phyloP scores from a whole-genome alignment of 2,797 vertebrate species.

The Sebastes itinus region DNA sequence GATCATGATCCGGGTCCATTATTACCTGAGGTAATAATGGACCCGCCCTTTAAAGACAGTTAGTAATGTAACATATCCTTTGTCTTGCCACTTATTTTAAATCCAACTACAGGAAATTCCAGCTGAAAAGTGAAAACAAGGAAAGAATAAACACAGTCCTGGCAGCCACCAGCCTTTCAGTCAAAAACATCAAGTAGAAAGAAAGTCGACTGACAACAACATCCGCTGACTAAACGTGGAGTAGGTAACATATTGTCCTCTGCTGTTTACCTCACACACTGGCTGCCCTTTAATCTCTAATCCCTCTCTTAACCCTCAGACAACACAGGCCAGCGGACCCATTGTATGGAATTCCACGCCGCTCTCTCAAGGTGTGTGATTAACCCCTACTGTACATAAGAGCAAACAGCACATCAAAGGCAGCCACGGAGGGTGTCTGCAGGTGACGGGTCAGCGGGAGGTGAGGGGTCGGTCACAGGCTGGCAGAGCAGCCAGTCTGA shows the following conservation, averaged over 20 bases:
- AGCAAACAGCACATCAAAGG: slow-evolving; percentile 78
- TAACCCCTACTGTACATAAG: slow-evolving; percentile 84
- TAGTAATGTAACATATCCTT: neutral
- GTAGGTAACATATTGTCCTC: slow-evolving; percentile 77
- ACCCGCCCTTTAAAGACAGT: neutral
- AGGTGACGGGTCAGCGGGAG: slow-evolving; percentile 78
- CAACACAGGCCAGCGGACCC: slow-evolving; percentile 68
- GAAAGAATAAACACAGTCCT: slow-evolving; percentile 3
- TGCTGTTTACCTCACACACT: slow-evolving; percentile 76
- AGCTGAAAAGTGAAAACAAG: slow-evolving; percentile 33
- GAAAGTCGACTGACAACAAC: slow-evolving; percentile 66
- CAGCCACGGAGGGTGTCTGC: slow-evolving; percentile 64
- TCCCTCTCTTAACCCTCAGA: slow-evolving; percentile 76
- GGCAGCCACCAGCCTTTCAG: slow-evolving; percentile 35
- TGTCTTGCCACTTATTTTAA: neutral
- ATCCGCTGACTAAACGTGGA: slow-evolving; percentile 69
- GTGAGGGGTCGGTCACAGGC: slow-evolving; percentile 63
- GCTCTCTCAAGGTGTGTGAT: slow-evolving; percentile 74
- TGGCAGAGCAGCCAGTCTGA: slow-evolving; percentile 18
- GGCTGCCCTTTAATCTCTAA: slow-evolving; percentile 82
- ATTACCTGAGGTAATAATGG: too few relatives aligned
- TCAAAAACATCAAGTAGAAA: slow-evolving; percentile 49
- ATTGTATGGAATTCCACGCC: slow-evolving; percentile 77
- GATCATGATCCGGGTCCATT: too few relatives aligned
- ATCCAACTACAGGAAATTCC: neutral